Percentiles rank a stretch among this genome's conserved stretches.
These are phyloP conservation scores for Eilema caniola DNA, from an alignment of 2,888 invertebrate species.

Conservation along the genomic window DNA sequence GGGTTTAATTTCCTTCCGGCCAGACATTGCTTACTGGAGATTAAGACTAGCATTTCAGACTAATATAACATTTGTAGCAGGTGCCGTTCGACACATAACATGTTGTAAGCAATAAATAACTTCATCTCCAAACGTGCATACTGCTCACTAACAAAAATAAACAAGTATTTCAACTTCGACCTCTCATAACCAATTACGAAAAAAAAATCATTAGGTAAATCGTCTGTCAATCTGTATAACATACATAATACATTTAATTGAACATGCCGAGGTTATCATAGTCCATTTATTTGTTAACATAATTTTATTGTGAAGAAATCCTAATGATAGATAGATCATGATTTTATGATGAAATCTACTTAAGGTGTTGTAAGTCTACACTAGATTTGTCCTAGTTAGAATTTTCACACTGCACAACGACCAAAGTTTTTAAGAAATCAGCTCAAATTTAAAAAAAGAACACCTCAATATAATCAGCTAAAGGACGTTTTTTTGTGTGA, in stretches of 20 bases:
- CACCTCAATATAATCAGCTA: background rate
- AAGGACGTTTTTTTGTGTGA: slow-evolving; percentile 8
- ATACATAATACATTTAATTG: slow-evolving; percentile 33
- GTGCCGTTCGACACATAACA: background rate
- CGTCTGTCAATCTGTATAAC: slow-evolving; percentile 29
- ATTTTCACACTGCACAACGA: slow-evolving; percentile 4
- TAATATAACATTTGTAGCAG: background rate
- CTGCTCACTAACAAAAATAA: background rate
- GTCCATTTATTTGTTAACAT: slow-evolving; percentile 29
- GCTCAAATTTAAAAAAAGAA: background rate
- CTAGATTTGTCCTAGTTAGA: slow-evolving; percentile 2
- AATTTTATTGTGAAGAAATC: slow-evolving; percentile 13
- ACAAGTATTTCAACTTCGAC: slow-evolving; percentile 13
- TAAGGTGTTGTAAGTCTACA: background rate
- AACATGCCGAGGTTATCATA: slow-evolving; percentile 25
- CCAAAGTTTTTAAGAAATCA: background rate
- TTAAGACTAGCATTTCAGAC: background rate
- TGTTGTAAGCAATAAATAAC: background rate
- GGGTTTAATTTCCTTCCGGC: too few species aligned
- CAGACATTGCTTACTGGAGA: too few species aligned
- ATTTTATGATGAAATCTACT: slow-evolving; percentile 5
- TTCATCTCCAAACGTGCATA: background rate
- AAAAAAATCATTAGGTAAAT: slow-evolving; percentile 32
- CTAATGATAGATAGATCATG: slow-evolving; percentile 7
- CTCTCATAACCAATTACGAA: slow-evolving; percentile 36